Conservation (phyloP, 2,888 invertebrate genomes). For the Leptinotarsa juncta region DNA sequence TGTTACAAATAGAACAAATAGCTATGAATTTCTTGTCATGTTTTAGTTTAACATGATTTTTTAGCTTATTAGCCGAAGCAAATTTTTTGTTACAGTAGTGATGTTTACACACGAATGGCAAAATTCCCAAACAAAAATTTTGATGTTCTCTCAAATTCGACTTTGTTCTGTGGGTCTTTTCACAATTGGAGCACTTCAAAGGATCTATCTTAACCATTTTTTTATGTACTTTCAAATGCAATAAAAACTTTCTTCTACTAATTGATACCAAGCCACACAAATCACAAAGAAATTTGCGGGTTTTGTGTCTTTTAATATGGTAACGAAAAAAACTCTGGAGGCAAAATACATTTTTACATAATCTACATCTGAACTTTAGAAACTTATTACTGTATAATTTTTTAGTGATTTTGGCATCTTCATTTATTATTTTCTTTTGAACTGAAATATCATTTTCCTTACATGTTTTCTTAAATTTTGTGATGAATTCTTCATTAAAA, state of each 20-base stretch:
- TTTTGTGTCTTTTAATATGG: slow-evolving; percentile 58
- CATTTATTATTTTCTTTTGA: slow-evolving; percentile 30
- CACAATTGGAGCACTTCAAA: slow-evolving; percentile 59
- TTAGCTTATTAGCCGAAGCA: slow-evolving; percentile 60
- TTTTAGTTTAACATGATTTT: slow-evolving; percentile 61
- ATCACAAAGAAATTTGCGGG: slow-evolving; percentile 58
- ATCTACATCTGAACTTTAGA: slow-evolving; percentile 55
- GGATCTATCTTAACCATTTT: slow-evolving; percentile 51
- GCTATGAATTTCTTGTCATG: slow-evolving; percentile 63
- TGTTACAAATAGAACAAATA: slow-evolving; percentile 63
- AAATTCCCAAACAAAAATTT: slow-evolving; percentile 60
- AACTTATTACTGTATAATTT: slow-evolving; percentile 36
- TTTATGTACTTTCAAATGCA: slow-evolving; percentile 47
- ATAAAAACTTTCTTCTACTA: slow-evolving; percentile 49
- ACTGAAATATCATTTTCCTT: slow-evolving; percentile 43
- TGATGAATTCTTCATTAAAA: slow-evolving; percentile 57
- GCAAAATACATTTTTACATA: slow-evolving; percentile 58
- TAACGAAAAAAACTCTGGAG: slow-evolving; percentile 53
- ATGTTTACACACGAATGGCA: slow-evolving; percentile 59
- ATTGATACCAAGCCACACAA: slow-evolving; percentile 57
- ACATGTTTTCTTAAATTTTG: slow-evolving; percentile 57
- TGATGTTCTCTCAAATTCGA: slow-evolving; percentile 61
- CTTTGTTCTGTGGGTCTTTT: slow-evolving; percentile 59
- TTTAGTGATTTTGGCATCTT: slow-evolving; percentile 31
- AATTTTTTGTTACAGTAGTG: slow-evolving; percentile 61